Conservation (phyloP, 37 sponge, comb jelly and placozoan genomes). For the Corticium candelabrum region DNA sequence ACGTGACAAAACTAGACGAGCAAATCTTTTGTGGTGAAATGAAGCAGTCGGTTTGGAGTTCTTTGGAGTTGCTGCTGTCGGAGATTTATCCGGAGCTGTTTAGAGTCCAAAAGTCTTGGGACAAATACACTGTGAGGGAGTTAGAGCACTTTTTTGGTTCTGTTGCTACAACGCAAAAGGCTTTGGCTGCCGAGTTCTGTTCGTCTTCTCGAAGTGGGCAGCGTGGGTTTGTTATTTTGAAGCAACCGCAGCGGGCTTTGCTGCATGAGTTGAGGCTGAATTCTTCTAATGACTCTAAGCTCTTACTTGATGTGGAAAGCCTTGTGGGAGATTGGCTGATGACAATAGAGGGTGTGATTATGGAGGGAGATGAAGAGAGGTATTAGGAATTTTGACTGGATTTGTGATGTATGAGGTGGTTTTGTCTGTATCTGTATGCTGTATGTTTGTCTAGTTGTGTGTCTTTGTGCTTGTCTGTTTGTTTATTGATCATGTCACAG, state of each 20-base stretch:
- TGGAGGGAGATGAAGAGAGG: conserved; percentile 80
- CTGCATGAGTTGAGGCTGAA: background rate
- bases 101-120: conserved; percentile 60
- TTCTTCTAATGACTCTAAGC: background rate
- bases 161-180: background rate
- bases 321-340: conserved; percentile 68
- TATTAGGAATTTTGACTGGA: no score
- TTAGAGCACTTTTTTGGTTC: background rate
- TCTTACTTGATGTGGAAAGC: conserved; percentile 51
- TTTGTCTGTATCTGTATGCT: no score
- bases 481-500: no score
- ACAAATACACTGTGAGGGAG: conserved; percentile 22
- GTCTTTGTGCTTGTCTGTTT: background rate
- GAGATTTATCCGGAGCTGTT: conserved; percentile 66
- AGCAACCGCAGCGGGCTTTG: background rate
- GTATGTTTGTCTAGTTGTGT: no score
- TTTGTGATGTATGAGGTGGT: no score
- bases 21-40: conserved; percentile 78
- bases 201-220: no score
- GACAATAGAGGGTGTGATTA: conserved; percentile 61
- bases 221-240: background rate
- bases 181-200: no score
- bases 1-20: conserved; percentile 38
- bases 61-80: conserved; percentile 43
- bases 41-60: conserved; percentile 51